Evolutionary conservation across 30 jellyfish, hydroid and myxozoan species (phyloP), one percentile per base, ranked within the genome.

Genomic region (Cassiopea xamachana): DNA sequence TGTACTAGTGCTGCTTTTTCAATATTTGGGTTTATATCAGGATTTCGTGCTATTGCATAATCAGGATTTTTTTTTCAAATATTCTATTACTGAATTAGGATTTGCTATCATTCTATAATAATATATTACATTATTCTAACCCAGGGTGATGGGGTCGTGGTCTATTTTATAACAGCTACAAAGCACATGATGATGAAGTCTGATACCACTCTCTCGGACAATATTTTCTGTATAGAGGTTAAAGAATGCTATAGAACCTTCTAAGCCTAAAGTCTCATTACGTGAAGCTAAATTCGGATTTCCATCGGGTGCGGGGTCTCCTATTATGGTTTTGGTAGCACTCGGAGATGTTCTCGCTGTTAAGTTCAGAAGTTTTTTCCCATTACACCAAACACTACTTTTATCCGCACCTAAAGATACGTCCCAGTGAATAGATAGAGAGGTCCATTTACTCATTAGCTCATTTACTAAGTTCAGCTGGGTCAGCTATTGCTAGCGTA

Each of bases 391-490:
- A 62, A 79, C 90, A 55, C 67, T 77, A 77, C 80, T 60, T 87
- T 87, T 68, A 46, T 79, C 43, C 13, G 85, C 79, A 9, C 87
- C 77, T 2, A 79, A 64, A 12, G 91, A 84, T 16, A 72, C 93
- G 79, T 85, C 45, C 88, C 88, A 85, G 62, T 85, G 88, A 9
- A 85, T 60, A 1, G 87, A 47, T 85, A 85, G 44, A 18, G 78
- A 50, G 47, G 62, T 1, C 94, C 90, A 77, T 61, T 77, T 79
- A 79, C 61, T 87, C 19, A n/a, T n/a, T n/a, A n/a, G n/a, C n/a
- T n/a, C n/a, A n/a, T n/a, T n/a, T n/a, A n/a, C n/a, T n/a, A n/a
- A 87, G 19, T 87, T 77, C 94, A 15, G 91, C 79, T 39, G 90
- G 82, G 67, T 77, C 50, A 50, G 94, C 94, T 67, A 76, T 87